These are phyloP conservation scores for Calosoma granatense DNA, from an alignment of 1,140 invertebrate genomes.

Conservation along the genomic window DNA sequence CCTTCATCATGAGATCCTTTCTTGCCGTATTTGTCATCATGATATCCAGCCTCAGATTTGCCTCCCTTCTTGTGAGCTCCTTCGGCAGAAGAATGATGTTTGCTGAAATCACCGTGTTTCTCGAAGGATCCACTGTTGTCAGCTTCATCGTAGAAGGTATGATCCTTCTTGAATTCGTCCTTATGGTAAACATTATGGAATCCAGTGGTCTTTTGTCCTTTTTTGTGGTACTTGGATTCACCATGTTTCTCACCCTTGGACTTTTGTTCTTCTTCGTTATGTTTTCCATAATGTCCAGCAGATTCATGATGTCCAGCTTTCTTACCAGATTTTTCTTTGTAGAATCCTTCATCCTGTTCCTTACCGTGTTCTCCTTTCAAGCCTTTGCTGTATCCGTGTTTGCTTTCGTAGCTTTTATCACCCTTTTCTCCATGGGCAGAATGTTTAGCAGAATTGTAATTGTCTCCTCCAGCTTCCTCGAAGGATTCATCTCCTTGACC, in stretches of 20 bases:
- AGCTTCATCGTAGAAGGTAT: conserved; percentile 59
- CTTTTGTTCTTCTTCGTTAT: conserved; percentile 29
- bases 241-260: conserved; percentile 35
- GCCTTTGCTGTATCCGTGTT: conserved; percentile 39
- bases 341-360: conserved; percentile 35
- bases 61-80: conserved; percentile 40
- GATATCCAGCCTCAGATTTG: conserved; percentile 37
- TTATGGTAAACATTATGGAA: conserved; percentile 63
- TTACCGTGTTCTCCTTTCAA: conserved; percentile 33
- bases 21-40: conserved; percentile 34
- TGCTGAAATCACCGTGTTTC: conserved; percentile 40
- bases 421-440: conserved; percentile 33
- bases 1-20: conserved; percentile 38
- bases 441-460: conserved; percentile 31
- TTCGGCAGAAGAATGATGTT: conserved; percentile 36
- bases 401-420: conserved; percentile 32
- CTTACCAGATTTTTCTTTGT: conserved; percentile 30
- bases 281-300: conserved; percentile 31
- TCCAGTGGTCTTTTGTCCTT: conserved; percentile 55
- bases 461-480: conserved; percentile 28
- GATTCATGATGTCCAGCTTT: conserved; percentile 33
- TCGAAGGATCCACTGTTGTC: conserved; percentile 51
- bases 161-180: conserved; percentile 64
- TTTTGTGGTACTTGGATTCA: conserved; percentile 43
- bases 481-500: no score